These are phyloP conservation scores for Sepiola atlantica DNA, from an alignment of 2,888 invertebrate genomes.

Conservation along the genomic window DNA sequence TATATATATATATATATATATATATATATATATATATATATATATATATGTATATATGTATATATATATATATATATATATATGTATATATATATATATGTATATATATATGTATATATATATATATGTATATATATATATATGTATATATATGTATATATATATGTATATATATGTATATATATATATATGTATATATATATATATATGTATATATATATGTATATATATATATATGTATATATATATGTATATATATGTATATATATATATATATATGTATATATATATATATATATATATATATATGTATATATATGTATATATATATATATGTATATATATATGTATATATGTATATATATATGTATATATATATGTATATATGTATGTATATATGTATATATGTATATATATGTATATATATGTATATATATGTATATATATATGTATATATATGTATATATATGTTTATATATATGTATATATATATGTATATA, in stretches of 20 bases:
- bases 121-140: constrained; percentile 35
- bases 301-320: constrained; percentile 32
- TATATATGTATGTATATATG: constrained; percentile 35
- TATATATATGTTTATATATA: not conserved
- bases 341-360: not conserved
- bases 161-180: constrained; percentile 35
- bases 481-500: not conserved
- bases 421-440: too few relatives aligned
- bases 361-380: constrained; percentile 35
- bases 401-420: constrained; percentile 35
- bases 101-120: not conserved
- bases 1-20: too few relatives aligned
- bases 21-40: not conserved
- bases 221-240: not conserved
- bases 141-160: constrained; percentile 38
- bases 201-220: not conserved
- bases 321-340: not conserved
- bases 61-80: constrained; percentile 37
- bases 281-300: not conserved
- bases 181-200: constrained; percentile 11
- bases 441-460: not conserved
- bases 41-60: not conserved
- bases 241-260: not conserved
- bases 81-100: not conserved
- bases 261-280: not conserved